Conservation (phyloP, 1,140 invertebrate genomes). For the Pseudomyrmex concolor region DNA sequence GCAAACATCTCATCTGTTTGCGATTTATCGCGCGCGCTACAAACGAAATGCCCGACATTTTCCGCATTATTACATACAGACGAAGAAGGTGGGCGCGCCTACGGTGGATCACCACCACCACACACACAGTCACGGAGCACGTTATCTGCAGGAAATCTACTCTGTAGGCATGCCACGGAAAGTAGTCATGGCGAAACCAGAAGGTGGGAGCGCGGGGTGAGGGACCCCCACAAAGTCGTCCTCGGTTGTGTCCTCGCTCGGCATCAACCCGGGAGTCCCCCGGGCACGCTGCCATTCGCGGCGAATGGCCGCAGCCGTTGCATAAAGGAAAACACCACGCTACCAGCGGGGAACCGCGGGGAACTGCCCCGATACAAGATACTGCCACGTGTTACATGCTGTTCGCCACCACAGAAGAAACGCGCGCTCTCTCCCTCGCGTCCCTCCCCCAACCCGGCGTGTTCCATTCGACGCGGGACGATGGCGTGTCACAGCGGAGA, state of each 20-base stretch:
- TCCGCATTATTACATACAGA: slow-evolving; percentile 49
- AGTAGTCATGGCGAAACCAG: slow-evolving; percentile 3
- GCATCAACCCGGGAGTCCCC: slow-evolving; percentile 36
- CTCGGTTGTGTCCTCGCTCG: slow-evolving; percentile 58
- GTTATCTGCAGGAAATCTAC: slow-evolving; percentile 84
- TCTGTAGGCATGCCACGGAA: slow-evolving; percentile 79
- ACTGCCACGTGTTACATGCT: slow-evolving; percentile 85
- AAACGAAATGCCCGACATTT: slow-evolving; percentile 6
- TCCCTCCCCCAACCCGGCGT: slow-evolving; percentile 3
- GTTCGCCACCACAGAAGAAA: slow-evolving; percentile 84
- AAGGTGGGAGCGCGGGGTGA: slow-evolving; percentile 27
- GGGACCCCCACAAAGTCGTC: slow-evolving; percentile 28
- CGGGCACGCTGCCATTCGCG: slow-evolving; percentile 62
- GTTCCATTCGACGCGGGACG: slow-evolving; percentile 16
- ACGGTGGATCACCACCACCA: slow-evolving; percentile 77
- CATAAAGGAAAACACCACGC: slow-evolving; percentile 78
- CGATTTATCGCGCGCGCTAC: no score
- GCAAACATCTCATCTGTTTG: neutral
- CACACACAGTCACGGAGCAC: slow-evolving; percentile 66
- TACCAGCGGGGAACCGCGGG: slow-evolving; percentile 81
- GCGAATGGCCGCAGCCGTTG: slow-evolving; percentile 70
- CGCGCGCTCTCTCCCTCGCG: slow-evolving; percentile 75
- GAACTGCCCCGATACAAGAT: slow-evolving; percentile 82
- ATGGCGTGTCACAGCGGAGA: neutral
- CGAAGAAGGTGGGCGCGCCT: slow-evolving; percentile 66